Evolutionary conservation across 1,140 invertebrate genomes (phyloP).

Genomic region (Aleiodes sp.): DNA sequence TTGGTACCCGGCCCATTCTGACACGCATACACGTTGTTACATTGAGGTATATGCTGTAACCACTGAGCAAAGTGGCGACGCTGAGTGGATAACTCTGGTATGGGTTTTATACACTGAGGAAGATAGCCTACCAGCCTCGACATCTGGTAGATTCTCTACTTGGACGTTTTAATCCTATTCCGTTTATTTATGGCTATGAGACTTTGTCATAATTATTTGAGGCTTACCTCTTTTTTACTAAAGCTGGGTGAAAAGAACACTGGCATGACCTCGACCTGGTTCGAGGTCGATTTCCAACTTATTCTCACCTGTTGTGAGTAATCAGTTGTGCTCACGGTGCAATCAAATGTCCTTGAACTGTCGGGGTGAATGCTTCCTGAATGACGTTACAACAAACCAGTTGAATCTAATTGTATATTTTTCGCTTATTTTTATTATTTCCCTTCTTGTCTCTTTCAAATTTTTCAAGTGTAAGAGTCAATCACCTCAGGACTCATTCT

Average conservation of each 20-base stretch:
- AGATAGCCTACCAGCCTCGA: constrained; percentile 29
- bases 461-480: constrained; percentile 18
- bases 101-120: too few species aligned
- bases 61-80: constrained; percentile 20
- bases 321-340: background rate
- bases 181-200: constrained; percentile 30
- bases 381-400: background rate
- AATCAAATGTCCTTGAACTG: background rate
- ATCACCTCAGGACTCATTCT: constrained; percentile 9
- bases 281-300: constrained; percentile 23
- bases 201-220: too few species aligned
- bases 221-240: too few species aligned
- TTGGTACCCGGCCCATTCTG: constrained; percentile 27
- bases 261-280: constrained; percentile 28
- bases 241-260: too few species aligned
- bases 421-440: background rate
- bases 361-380: constrained; percentile 10
- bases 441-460: background rate
- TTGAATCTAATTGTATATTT: constrained; percentile 9
- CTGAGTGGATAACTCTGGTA: background rate
- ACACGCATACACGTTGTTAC: background rate
- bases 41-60: background rate
- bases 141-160: constrained; percentile 45
- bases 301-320: background rate
- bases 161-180: constrained; percentile 33